phyloP scores from a whole-genome alignment of 2,113 vertebrate species.

The Hydrolagus affinis region DNA sequence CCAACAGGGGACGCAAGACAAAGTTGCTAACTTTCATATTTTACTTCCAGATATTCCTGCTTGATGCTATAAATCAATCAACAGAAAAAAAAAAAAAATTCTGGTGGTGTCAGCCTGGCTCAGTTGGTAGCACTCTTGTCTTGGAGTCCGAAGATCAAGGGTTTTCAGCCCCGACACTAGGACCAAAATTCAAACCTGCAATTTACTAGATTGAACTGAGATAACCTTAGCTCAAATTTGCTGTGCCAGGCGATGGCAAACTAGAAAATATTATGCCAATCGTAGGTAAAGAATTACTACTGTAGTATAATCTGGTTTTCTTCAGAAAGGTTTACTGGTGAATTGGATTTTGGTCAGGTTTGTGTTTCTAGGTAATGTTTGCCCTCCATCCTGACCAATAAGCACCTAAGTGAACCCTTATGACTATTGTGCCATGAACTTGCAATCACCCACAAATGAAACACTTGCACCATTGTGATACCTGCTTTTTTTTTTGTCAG shows the following conservation, averaged over 20 bases:
- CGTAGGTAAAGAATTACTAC: not conserved
- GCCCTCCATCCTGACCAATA: not conserved
- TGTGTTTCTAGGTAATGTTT: not conserved
- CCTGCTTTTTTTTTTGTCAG: not conserved
- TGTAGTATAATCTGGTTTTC: not conserved
- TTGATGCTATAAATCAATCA: constrained; percentile 37
- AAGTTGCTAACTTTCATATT: no score
- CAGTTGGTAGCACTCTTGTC: no score
- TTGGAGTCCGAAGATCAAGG: no score
- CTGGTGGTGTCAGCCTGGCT: constrained; percentile 42
- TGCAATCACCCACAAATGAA: not conserved
- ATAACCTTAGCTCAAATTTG: not conserved
- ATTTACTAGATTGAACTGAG: not conserved
- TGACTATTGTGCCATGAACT: not conserved
- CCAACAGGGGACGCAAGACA: no score
- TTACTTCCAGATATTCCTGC: constrained; percentile 14
- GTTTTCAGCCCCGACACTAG: not conserved
- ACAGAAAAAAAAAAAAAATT: constrained; percentile 36
- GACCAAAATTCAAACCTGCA: no score
- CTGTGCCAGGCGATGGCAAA: not conserved
- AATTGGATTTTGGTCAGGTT: not conserved
- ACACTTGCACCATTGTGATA: constrained; percentile 5
- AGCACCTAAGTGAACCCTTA: not conserved
- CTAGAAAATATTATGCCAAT: not conserved
- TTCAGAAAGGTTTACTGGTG: not conserved